These are phyloP conservation scores for Rhinella marina DNA, from an alignment of 2,797 vertebrate species.

Conservation along the genomic window DNA sequence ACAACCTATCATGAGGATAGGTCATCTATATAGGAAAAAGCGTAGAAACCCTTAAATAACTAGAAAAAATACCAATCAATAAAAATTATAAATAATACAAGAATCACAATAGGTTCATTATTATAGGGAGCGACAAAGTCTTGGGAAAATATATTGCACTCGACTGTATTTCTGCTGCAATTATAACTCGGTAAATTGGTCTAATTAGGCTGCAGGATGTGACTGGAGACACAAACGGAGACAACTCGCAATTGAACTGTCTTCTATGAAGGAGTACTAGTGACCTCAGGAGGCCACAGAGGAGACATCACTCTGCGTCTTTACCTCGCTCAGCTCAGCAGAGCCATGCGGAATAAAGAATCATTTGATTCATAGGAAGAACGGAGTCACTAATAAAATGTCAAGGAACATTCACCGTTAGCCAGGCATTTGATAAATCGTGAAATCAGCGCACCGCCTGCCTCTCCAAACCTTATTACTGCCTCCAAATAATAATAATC, in stretches of 20 bases:
- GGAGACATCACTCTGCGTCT: slow-evolving; percentile 21
- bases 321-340: background rate
- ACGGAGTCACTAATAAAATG: background rate
- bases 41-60: background rate
- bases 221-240: background rate
- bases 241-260: background rate
- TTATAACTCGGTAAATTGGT: slow-evolving; percentile 24
- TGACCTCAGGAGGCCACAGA: slow-evolving; percentile 59
- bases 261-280: slow-evolving; percentile 49
- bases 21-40: too few species aligned
- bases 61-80: background rate
- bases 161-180: slow-evolving; percentile 15
- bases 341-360: background rate
- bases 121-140: too few species aligned
- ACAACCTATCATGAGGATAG: too few species aligned
- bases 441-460: background rate
- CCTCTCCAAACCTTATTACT: background rate
- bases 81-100: background rate
- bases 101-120: background rate
- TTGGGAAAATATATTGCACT: too few species aligned
- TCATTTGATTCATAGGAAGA: slow-evolving; percentile 6
- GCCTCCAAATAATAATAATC: background rate
- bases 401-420: background rate
- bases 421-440: background rate
- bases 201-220: slow-evolving; percentile 46